A percentile compares a stretch with the other conserved stretches of the same genome.
Evolutionary conservation across 2,888 invertebrate genomes (phyloP).

Genomic region (Gastrophysa polygoni): DNA sequence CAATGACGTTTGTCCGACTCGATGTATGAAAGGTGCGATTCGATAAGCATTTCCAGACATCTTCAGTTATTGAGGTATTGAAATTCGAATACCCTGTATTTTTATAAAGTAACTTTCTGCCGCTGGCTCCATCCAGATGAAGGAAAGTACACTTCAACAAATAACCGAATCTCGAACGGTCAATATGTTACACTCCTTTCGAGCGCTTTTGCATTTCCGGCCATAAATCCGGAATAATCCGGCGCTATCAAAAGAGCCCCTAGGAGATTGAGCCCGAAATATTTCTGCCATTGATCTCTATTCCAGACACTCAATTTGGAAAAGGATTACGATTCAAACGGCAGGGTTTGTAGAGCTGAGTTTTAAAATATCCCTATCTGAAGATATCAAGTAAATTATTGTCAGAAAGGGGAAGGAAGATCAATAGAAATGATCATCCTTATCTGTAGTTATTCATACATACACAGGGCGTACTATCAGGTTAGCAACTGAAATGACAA

Average conservation of each 20-base stretch:
- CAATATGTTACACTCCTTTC: neutral
- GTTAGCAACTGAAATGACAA: too few relatives aligned
- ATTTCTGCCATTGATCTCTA: conserved; percentile 10
- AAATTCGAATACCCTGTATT: too few relatives aligned
- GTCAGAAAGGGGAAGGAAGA: too few relatives aligned
- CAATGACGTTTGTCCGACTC: too few relatives aligned
- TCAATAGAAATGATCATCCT: neutral
- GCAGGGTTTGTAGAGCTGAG: neutral
- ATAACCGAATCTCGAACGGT: neutral
- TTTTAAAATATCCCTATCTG: neutral
- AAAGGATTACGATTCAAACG: conserved; percentile 6
- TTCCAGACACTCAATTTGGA: conserved; percentile 9
- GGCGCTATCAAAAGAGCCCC: conserved; percentile 4
- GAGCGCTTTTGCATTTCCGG: neutral
- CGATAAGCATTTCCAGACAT: too few relatives aligned
- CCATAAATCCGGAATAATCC: conserved; percentile 12
- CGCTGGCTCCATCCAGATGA: neutral
- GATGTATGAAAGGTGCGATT: too few relatives aligned
- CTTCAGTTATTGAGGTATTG: too few relatives aligned
- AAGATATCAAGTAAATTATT: neutral
- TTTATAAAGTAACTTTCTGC: too few relatives aligned
- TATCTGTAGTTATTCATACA: too few relatives aligned
- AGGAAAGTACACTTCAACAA: neutral
- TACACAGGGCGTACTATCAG: too few relatives aligned
- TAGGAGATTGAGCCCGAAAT: conserved; percentile 10